Percentiles rank a stretch among this genome's conserved stretches.
Evolutionary conservation across 2,113 vertebrate species (phyloP).

Genomic region (Festucalex cinctus): DNA sequence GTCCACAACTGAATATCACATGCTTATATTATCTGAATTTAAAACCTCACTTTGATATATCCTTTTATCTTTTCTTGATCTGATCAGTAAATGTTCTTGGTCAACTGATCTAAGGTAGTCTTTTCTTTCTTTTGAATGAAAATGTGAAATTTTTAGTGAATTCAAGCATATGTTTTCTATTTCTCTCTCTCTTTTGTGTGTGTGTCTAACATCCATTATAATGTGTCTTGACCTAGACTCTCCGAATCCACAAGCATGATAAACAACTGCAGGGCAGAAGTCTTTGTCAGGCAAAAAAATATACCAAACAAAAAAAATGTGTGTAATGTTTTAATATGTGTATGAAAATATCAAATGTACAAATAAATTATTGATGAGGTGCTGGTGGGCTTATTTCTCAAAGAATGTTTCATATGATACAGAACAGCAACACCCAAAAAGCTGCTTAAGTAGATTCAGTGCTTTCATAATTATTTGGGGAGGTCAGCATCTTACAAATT

Average conservation of each 20-base stretch:
- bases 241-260: background rate
- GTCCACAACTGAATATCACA: slow-evolving; percentile 1
- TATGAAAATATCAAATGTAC: slow-evolving; percentile 51
- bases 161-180: slow-evolving; percentile 51
- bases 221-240: slow-evolving; percentile 16
- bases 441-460: background rate
- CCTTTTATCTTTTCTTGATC: slow-evolving; percentile 5
- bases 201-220: slow-evolving; percentile 17
- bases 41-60: slow-evolving; percentile 15
- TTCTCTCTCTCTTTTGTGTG: slow-evolving; percentile 16
- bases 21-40: slow-evolving; percentile 7
- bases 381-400: slow-evolving; percentile 39
- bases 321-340: slow-evolving; percentile 58
- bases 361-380: slow-evolving; percentile 63
- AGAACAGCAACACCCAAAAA: slow-evolving; percentile 4
- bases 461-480: slow-evolving; percentile 2
- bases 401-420: background rate
- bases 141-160: slow-evolving; percentile 38
- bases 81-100: slow-evolving; percentile 13
- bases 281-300: slow-evolving; percentile 33
- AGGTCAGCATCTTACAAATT: slow-evolving; percentile 40
- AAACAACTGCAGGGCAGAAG: slow-evolving; percentile 1
- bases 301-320: slow-evolving; percentile 9
- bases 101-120: slow-evolving; percentile 4
- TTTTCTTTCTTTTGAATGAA: slow-evolving; percentile 30